These are phyloP conservation scores for Drosophila helvetica DNA, from an alignment of 2,888 invertebrate genomes.

Conservation along the genomic window DNA sequence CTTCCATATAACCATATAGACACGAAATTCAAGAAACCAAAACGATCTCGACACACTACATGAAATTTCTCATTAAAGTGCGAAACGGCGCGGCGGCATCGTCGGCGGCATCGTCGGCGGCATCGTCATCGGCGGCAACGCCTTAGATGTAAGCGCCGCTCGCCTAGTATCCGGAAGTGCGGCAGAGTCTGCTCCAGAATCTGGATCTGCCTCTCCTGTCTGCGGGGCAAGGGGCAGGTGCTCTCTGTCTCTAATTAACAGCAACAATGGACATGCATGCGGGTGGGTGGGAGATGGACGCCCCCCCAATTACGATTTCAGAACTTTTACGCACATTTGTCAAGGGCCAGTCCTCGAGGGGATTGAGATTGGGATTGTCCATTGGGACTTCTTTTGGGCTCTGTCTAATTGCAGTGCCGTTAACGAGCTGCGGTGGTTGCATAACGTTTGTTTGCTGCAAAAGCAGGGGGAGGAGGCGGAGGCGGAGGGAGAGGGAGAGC, in stretches of 20 bases:
- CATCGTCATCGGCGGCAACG: conserved; percentile 41
- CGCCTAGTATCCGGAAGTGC: conserved; percentile 22
- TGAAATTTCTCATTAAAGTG: conserved; percentile 75
- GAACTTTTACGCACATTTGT: conserved; percentile 80
- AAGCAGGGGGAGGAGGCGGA: background rate
- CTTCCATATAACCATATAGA: conserved; percentile 11
- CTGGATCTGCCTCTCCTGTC: background rate
- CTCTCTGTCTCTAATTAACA: conserved; percentile 42
- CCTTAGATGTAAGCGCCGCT: conserved; percentile 68
- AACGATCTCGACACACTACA: conserved; percentile 59
- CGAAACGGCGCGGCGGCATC: conserved; percentile 59
- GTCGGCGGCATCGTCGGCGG: no score
- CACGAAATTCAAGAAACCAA: conserved; percentile 16
- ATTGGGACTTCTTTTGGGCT: conserved; percentile 9
- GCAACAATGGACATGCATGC: conserved; percentile 17
- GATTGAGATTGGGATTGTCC: conserved; percentile 9
- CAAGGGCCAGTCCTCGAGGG: conserved; percentile 42
- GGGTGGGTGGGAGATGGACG: background rate
- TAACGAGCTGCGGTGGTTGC: conserved; percentile 62
- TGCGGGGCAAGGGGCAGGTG: background rate
- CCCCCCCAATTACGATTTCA: conserved; percentile 64
- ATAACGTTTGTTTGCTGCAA: conserved; percentile 37
- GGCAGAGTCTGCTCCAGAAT: conserved; percentile 9
- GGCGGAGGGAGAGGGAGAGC: background rate
- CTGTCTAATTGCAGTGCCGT: conserved; percentile 72